Percentiles rank a stretch among this genome's conserved stretches.
Conservation (phyloP, 1,140 invertebrate species). For the Bemisia tabaci region DNA sequence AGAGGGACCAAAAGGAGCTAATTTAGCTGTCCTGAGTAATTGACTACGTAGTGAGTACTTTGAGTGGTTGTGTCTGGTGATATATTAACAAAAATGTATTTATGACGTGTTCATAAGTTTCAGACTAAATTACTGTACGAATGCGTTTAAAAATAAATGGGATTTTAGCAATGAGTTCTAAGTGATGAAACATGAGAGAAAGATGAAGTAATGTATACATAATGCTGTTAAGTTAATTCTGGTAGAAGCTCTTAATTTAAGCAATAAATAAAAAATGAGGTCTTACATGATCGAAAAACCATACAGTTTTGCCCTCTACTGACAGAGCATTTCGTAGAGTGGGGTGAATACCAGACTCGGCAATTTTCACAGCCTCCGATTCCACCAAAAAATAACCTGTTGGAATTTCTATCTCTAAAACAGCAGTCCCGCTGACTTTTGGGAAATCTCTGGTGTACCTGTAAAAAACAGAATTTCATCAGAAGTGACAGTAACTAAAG, state of each 20-base stretch:
- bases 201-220: neutral
- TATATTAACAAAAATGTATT: no score
- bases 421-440: slow-evolving; percentile 34
- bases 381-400: slow-evolving; percentile 42
- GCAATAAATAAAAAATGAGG: neutral
- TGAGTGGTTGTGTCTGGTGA: no score
- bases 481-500: no score
- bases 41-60: no score
- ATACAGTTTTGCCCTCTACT: slow-evolving; percentile 28
- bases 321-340: slow-evolving; percentile 27
- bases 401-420: slow-evolving; percentile 41
- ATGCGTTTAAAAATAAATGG: no score
- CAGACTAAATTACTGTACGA: no score
- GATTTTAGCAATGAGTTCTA: no score
- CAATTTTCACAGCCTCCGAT: slow-evolving; percentile 35
- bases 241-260: neutral
- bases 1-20: no score
- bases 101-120: no score
- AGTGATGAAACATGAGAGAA: neutral
- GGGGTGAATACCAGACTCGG: slow-evolving; percentile 26
- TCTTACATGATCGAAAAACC: slow-evolving; percentile 34
- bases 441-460: slow-evolving; percentile 29
- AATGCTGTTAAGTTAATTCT: neutral
- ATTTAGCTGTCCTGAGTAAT: no score
- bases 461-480: no score